Evolutionary conservation across 2,797 vertebrate genomes (phyloP).

Genomic region (Alcedo atthis): DNA sequence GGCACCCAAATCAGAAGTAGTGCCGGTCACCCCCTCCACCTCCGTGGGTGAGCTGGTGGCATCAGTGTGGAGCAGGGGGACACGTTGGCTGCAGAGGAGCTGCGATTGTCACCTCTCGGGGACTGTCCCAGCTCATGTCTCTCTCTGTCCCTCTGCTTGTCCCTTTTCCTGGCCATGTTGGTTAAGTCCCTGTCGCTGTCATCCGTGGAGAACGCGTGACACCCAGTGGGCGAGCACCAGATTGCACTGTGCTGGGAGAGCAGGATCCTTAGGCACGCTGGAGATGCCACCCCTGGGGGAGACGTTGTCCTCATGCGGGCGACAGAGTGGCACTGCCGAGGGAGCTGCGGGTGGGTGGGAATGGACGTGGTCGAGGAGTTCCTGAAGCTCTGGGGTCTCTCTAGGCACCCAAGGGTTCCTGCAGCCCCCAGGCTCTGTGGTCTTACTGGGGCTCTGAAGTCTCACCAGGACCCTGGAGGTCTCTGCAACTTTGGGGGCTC

Average conservation of each 20-base stretch:
- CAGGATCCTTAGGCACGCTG: fast-evolving
- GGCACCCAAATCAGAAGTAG: not conserved
- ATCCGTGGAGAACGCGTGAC: constrained; percentile 34
- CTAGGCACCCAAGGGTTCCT: not conserved
- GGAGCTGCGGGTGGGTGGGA: not conserved
- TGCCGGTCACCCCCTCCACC: not conserved
- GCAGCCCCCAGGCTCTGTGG: too few relatives aligned
- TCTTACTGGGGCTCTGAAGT: too few relatives aligned
- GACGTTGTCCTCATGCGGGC: fast-evolving
- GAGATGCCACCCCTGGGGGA: fast-evolving
- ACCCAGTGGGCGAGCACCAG: constrained; percentile 5
- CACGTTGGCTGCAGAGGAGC: not conserved
- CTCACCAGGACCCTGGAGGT: not conserved
- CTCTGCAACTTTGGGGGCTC: not conserved
- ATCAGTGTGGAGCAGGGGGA: not conserved
- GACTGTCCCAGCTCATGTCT: not conserved
- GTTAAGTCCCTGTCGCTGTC: fast-evolving
- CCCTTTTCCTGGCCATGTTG: fast-evolving
- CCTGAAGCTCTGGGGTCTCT: not conserved
- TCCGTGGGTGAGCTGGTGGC: not conserved
- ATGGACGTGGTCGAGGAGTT: not conserved
- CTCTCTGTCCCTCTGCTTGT: not conserved
- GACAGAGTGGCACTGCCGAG: fast-evolving
- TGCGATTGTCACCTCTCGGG: not conserved
- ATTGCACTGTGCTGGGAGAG: not conserved